Conservation (phyloP, 2,113 vertebrate genomes). For the Campylomormyrus numenius region DNA sequence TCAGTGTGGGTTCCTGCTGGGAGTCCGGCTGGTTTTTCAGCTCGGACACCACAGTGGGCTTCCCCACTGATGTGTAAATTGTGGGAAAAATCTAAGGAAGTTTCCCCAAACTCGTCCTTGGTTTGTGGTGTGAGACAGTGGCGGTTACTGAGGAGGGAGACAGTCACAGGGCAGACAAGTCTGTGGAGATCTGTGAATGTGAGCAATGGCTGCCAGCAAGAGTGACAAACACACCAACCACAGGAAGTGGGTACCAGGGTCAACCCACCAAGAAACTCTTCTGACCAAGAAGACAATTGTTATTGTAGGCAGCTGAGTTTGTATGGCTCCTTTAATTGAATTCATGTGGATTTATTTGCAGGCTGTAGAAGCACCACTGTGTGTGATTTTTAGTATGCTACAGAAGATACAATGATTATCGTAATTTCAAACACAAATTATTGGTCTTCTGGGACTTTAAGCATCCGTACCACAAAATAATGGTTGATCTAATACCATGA, state of each 20-base stretch:
- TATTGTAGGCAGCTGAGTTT: constrained; percentile 34
- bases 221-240: constrained; percentile 49
- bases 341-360: not conserved
- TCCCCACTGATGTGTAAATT: constrained; percentile 27
- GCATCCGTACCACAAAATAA: not conserved
- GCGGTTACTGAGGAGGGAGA: constrained; percentile 39
- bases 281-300: constrained; percentile 40
- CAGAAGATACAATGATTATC: not conserved
- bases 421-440: not conserved
- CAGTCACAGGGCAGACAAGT: constrained; percentile 42
- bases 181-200: constrained; percentile 27
- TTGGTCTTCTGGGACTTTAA: not conserved
- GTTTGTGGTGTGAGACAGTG: constrained; percentile 32
- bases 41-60: constrained; percentile 23
- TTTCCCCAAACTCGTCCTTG: constrained; percentile 36
- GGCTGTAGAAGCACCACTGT: not conserved
- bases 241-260: constrained; percentile 40
- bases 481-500: not conserved
- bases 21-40: constrained; percentile 7
- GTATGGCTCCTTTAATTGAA: not conserved
- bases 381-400: not conserved
- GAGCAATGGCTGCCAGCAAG: constrained; percentile 29
- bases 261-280: constrained; percentile 29
- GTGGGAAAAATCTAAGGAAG: constrained; percentile 32
- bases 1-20: constrained; percentile 25